phyloP scores from a whole-genome alignment of 2,888 invertebrate species.

The Selenia dentaria region DNA sequence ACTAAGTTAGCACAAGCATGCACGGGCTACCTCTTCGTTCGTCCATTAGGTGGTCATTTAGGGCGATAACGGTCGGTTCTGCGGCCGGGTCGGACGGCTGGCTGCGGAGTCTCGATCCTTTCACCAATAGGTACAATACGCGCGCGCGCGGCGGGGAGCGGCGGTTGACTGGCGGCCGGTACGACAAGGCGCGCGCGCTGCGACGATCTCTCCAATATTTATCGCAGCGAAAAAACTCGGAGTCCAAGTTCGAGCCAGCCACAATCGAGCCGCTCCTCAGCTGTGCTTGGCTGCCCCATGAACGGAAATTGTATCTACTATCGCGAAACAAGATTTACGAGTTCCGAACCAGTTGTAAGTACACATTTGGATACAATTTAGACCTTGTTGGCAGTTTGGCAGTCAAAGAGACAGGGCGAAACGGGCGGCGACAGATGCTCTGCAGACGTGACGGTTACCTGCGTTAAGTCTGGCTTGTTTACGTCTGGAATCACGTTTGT shows the following conservation, averaged over 20 bases:
- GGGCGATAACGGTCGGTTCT: slow-evolving; percentile 73
- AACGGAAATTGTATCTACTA: slow-evolving; percentile 56
- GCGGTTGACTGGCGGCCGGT: slow-evolving; percentile 64
- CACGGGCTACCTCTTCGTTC: slow-evolving; percentile 78
- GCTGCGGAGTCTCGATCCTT: slow-evolving; percentile 27
- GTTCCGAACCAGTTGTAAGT: slow-evolving; percentile 51
- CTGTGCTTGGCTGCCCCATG: slow-evolving; percentile 52
- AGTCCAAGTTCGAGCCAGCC: slow-evolving; percentile 38
- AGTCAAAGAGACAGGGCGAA: slow-evolving; percentile 25
- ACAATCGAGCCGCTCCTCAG: slow-evolving; percentile 44
- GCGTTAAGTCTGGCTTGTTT: slow-evolving; percentile 22
- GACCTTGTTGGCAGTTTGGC: slow-evolving; percentile 22
- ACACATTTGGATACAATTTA: slow-evolving; percentile 50
- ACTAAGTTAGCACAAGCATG: slow-evolving; percentile 73
- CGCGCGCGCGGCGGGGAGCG: slow-evolving; percentile 70
- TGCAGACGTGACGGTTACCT: slow-evolving; percentile 28
- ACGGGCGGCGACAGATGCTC: slow-evolving; percentile 32
- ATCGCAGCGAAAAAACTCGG: slow-evolving; percentile 59
- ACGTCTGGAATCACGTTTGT: slow-evolving; percentile 22
- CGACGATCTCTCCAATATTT: slow-evolving; percentile 64
- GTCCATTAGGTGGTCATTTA: slow-evolving; percentile 80
- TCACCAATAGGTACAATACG: slow-evolving; percentile 49
- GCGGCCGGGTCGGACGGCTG: slow-evolving; percentile 47
- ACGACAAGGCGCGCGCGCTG: slow-evolving; percentile 59
- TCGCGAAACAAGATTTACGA: slow-evolving; percentile 59